These are phyloP conservation scores for Pseudococcus jackbeardsleyi DNA, from an alignment of 2,888 invertebrate genomes.

Conservation along the genomic window DNA sequence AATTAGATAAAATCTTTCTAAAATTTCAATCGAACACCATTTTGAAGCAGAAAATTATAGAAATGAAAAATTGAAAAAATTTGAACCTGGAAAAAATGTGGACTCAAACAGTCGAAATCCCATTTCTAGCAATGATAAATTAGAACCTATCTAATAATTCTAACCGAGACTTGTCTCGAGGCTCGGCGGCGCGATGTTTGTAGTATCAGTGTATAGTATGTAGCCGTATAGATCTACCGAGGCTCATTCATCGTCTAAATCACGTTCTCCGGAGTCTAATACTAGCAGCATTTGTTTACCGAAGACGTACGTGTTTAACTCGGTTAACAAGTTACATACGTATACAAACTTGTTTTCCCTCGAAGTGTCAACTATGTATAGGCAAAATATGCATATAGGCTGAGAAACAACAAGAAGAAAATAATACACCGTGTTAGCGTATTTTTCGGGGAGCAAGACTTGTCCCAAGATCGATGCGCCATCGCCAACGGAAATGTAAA, in stretches of 20 bases:
- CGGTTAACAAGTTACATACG: constrained; percentile 34
- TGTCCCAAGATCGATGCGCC: not conserved
- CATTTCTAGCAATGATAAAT: too few species aligned
- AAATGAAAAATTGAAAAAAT: too few species aligned
- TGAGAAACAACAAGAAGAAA: not conserved
- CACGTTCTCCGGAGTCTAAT: constrained; percentile 24
- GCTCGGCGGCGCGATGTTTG: constrained; percentile 21
- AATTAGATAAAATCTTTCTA: too few species aligned
- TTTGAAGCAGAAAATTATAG: too few species aligned
- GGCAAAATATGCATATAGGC: not conserved
- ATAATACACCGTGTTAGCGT: not conserved
- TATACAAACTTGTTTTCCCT: not conserved
- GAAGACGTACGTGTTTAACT: constrained; percentile 34
- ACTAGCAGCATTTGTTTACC: constrained; percentile 18
- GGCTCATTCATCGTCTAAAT: constrained; percentile 27
- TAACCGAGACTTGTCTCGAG: not conserved
- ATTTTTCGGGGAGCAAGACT: not conserved
- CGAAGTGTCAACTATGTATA: constrained; percentile 20
- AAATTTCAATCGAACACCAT: too few species aligned
- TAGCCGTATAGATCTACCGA: not conserved
- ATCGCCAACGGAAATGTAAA: constrained; percentile 34
- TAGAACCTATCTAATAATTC: not conserved
- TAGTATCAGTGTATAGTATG: not conserved
- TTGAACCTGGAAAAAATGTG: too few species aligned
- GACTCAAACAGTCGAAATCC: too few species aligned